A percentile compares a stretch with the other conserved stretches of the same genome.
Conservation (phyloP, 2,113 vertebrate species). For the Panthera tigris region DNA sequence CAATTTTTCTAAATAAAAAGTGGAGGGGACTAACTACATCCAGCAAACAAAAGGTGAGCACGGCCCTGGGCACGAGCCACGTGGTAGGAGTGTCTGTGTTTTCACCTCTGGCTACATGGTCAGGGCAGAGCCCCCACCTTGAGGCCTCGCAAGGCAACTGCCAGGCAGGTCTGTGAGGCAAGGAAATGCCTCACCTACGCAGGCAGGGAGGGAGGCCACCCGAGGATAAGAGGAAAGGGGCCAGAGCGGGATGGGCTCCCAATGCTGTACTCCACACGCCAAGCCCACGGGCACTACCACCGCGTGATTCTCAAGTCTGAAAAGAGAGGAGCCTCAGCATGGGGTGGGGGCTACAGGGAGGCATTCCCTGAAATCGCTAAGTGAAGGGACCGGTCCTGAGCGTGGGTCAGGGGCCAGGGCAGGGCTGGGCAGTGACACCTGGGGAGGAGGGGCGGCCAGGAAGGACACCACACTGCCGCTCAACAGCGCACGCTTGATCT, state of each 20-base stretch:
- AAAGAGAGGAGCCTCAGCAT: background rate
- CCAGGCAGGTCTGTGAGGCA: background rate
- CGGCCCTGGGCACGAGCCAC: background rate
- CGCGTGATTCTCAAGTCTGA: background rate
- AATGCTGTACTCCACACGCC: accelerated
- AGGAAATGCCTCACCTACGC: background rate
- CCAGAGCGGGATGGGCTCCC: background rate
- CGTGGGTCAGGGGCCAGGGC: background rate
- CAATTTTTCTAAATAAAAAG: background rate
- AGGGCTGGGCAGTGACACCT: background rate
- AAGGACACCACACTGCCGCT: accelerated
- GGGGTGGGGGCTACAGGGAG: background rate
- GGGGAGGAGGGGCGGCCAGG: background rate
- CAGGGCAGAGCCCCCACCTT: background rate
- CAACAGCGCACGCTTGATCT: accelerated
- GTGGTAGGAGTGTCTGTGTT: background rate
- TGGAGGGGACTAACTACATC: background rate
- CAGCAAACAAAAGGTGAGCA: background rate
- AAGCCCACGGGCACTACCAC: background rate
- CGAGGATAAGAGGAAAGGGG: background rate
- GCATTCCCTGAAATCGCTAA: background rate
- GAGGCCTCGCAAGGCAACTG: background rate
- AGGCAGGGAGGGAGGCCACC: background rate
- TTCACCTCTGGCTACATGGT: background rate
- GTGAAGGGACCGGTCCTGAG: background rate